Evolutionary conservation across 1,140 invertebrate genomes (phyloP).

Genomic region (Hycleus phaleratus): DNA sequence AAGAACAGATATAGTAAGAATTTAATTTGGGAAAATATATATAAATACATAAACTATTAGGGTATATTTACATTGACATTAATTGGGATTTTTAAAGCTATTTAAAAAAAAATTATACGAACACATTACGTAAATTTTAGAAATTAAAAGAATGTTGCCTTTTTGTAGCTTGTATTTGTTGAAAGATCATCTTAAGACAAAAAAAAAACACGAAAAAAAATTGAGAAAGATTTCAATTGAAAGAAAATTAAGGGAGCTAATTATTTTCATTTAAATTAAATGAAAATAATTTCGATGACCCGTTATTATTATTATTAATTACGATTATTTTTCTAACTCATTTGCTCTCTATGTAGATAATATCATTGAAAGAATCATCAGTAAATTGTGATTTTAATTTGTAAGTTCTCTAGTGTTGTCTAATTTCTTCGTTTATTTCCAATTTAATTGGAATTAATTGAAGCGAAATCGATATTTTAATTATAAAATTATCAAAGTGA

Average conservation of each 20-base stretch:
- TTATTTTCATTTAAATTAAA: too few relatives aligned
- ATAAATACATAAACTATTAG: neutral
- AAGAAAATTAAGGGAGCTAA: neutral
- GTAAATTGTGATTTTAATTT: conserved; percentile 12
- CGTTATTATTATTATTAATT: too few relatives aligned
- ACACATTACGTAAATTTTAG: neutral
- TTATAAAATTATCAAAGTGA: neutral
- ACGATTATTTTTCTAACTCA: neutral
- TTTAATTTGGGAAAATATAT: too few relatives aligned
- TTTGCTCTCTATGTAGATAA: conserved; percentile 12
- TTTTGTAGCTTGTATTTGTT: conserved; percentile 8
- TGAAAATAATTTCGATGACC: too few relatives aligned
- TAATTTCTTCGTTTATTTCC: conserved; percentile 3
- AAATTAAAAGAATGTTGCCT: conserved; percentile 4
- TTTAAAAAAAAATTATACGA: too few relatives aligned
- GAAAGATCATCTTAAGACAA: too few relatives aligned
- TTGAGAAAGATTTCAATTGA: neutral
- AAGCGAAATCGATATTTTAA: too few relatives aligned
- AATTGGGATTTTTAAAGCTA: conserved; percentile 4
- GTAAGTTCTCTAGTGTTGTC: conserved; percentile 6
- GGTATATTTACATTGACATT: conserved; percentile 13
- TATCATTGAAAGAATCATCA: neutral
- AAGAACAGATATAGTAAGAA: too few relatives aligned
- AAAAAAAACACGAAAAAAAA: neutral
- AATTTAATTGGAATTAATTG: neutral